Evolutionary conservation across 2,113 vertebrate species (phyloP), one percentile per base, ranked within the genome.

Genomic region (Mirounga angustirostris): DNA sequence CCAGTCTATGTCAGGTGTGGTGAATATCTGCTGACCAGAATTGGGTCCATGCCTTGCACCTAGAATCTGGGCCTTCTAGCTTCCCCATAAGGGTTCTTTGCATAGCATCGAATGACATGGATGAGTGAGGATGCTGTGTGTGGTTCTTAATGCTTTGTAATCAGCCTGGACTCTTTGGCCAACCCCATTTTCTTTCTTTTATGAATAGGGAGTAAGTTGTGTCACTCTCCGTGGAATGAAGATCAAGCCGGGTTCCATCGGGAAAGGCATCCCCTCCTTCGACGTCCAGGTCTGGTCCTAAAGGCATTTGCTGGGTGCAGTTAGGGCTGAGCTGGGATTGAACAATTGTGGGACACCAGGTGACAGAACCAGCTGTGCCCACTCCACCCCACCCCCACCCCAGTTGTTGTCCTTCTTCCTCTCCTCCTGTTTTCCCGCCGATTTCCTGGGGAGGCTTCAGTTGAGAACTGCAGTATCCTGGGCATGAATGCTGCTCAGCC

Each of bases 221-320:
- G 98, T 56, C 1, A 97, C 92, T 73, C 86, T 58, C 65, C 99
- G 98, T 98, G 99, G 98, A 79, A 99, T 99, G 99, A 99, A 98
- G 95, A 94, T 99, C 94, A 99, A 99, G 95, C 98, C 96, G 0
- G 99, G 99, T 21, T 99, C 99, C 59, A 98, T 99, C 98, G 99
- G 99, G 54, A 99, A 99, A 91, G 93, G 98, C 18, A 96, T 97
- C 61, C 93, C 98, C 21, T 98, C 98, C 30, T 99, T 98, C 28
- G 98, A 99, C n/a, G 67, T 99, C 58, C 99, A 99, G 99, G 99
- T 99, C 97, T 97, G 96, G 43, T 10, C 28, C 69, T 73, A 14
- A 26, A 19, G 26, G 16, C 79, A 9, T 0, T 22, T 30, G 19
- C 65, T 52, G 67, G 52, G 40, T 61, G 5, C 13, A 40, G 8